Base-by-base conservation (phyloP, 2,888 invertebrate species). In the Eupithecia dodoneata region DNA sequence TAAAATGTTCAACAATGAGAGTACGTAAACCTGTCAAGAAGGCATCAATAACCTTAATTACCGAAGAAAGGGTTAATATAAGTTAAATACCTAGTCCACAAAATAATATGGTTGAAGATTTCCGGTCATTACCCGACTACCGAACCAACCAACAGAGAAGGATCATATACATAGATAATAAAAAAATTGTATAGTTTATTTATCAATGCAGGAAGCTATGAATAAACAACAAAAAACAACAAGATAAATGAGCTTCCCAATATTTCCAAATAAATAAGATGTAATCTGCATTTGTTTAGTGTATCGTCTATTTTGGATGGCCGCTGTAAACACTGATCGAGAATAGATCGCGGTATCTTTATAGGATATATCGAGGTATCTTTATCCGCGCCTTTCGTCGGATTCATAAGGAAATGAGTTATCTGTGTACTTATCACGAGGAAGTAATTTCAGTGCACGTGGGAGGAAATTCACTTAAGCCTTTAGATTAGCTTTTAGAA, bases 311-410 rank as follows among this genome's bases (percentile, higher is more conserved):
- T 73, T 77, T 72, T n/a, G 15, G 55, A 73, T 44, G 69, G 47
- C 42, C 76, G 41, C 42, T 47, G 72, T 55, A 49, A 55, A 67
- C 74, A 77, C 73, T 78, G 76, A 67, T 65, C 75, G 30, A 76
- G 74, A 80, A 80, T 80, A 79, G 79, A 76, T 70, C 69, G n/a
- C 13, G 12, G 30, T 70, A 45, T 45, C 70, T 66, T 15, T 66
- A 66, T 66, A 41, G 13, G 42, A 66, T 59, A 59, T 10, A 73
- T 65, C 73, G 70, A 74, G 30, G 69, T 78, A 77, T 73, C 76
- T 76, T 55, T 73, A 71, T 76, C 66, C 77, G 73, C 77, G 75
- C 77, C 74, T 77, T 77, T 80, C 79, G 76, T 66, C 79, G 13
- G n/a, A n/a, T 72, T 77, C 80, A 80, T 80, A 73, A 76, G 71